A percentile compares a stretch with the other conserved stretches of the same genome.
Conservation (phyloP, 2,113 vertebrate species). For the Urocolius indicus region DNA sequence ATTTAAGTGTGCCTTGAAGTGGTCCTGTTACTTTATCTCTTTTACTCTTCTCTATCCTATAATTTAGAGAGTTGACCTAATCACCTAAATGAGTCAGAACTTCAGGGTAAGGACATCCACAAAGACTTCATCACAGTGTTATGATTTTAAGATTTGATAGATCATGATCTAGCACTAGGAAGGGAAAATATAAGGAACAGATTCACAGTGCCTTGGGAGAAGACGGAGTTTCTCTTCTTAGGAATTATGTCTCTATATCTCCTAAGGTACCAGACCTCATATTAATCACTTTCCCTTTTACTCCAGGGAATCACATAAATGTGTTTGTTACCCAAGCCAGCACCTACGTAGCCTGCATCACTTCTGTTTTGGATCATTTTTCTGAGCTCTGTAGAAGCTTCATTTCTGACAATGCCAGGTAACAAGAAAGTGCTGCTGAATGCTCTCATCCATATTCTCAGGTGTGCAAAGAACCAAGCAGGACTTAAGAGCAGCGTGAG, state of each 20-base stretch:
- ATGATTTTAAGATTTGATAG: neutral
- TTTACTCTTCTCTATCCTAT: neutral
- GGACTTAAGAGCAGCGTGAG: neutral
- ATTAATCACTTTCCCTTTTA: neutral
- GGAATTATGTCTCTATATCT: neutral
- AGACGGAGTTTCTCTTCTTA: neutral
- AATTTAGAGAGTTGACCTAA: neutral
- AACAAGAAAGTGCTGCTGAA: neutral
- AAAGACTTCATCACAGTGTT: neutral
- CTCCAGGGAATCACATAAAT: neutral
- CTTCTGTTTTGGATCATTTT: neutral
- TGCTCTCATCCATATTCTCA: neutral
- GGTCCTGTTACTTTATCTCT: neutral
- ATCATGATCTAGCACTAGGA: neutral
- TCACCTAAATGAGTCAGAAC: slow-evolving; percentile 12
- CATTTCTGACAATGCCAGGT: neutral
- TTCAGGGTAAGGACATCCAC: neutral
- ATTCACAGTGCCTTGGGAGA: neutral
- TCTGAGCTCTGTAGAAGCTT: neutral
- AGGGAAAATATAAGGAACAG: neutral
- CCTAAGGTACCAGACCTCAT: neutral
- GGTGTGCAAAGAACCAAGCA: neutral
- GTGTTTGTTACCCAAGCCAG: neutral
- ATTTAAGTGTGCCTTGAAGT: neutral
- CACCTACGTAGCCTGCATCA: neutral